Percentiles rank a stretch among this genome's conserved stretches.
Conservation (phyloP, 2,888 invertebrate species). For the Andrena trimmerana region DNA sequence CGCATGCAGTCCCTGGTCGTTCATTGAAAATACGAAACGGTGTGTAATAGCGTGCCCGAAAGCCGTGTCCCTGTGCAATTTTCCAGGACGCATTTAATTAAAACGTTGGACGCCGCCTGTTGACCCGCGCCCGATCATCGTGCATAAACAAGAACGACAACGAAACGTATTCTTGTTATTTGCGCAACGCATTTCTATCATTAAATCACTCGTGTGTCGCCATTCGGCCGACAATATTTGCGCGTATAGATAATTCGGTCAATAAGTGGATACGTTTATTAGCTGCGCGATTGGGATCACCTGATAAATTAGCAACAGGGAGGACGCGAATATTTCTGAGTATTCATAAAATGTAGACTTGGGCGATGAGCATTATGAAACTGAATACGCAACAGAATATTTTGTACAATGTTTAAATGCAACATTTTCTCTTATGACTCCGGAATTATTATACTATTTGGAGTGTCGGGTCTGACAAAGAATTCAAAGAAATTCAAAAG, state of each 20-base stretch:
- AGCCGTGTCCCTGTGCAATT: slow-evolving; percentile 13
- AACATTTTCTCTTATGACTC: no score
- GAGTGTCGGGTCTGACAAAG: no score
- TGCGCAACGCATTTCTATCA: slow-evolving; percentile 15
- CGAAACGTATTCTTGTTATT: slow-evolving; percentile 14
- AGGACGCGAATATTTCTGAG: not conserved
- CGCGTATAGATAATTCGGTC: slow-evolving; percentile 4
- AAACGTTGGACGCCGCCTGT: slow-evolving; percentile 34
- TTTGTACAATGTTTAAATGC: no score
- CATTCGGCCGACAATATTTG: not conserved
- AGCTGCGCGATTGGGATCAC: not conserved
- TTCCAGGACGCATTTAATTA: slow-evolving; percentile 33
- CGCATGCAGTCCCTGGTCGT: not conserved
- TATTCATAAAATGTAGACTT: not conserved
- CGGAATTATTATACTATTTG: no score
- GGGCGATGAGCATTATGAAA: not conserved
- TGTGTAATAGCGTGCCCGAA: slow-evolving; percentile 8
- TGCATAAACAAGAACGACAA: slow-evolving; percentile 30
- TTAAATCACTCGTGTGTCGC: slow-evolving; percentile 18
- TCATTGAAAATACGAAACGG: slow-evolving; percentile 22
- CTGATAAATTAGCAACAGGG: not conserved
- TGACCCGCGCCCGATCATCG: slow-evolving; percentile 29
- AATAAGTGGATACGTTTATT: slow-evolving; percentile 1
- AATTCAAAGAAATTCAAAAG: no score
- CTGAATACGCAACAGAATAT: no score